phyloP scores from a whole-genome alignment of 2,888 invertebrate genomes.

The Falcaria lacertinaria region DNA sequence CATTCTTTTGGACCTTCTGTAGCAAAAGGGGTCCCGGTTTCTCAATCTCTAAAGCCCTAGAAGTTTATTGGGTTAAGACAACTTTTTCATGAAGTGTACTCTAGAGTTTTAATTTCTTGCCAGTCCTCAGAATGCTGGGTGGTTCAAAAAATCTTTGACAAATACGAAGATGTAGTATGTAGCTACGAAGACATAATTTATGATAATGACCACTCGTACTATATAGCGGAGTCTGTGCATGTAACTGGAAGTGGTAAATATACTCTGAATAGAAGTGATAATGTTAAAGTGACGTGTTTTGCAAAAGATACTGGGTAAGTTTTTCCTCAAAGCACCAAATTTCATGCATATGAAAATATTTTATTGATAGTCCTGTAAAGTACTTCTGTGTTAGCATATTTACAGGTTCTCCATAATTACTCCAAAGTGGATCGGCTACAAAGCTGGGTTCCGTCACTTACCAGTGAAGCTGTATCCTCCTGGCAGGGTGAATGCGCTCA shows the following conservation, averaged over 20 bases:
- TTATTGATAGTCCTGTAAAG: too few species aligned
- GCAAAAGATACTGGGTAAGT: conserved; percentile 29
- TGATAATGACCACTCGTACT: conserved; percentile 22
- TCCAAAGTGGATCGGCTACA: conserved; percentile 26
- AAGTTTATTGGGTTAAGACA: too few species aligned
- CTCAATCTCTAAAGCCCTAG: too few species aligned
- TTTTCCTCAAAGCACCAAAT: not conserved
- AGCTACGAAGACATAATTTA: conserved; percentile 36
- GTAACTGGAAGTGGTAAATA: conserved; percentile 80
- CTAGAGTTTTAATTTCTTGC: too few species aligned
- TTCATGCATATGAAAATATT: too few species aligned
- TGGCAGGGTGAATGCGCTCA: not conserved
- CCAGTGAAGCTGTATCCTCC: conserved; percentile 11
- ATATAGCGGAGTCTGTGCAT: conserved; percentile 14
- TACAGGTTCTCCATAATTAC: conserved; percentile 17
- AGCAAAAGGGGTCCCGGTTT: too few species aligned
- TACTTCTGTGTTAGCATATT: not conserved
- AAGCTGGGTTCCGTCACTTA: conserved; percentile 22
- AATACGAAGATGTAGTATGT: conserved; percentile 25
- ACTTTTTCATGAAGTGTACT: too few species aligned
- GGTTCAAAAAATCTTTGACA: conserved; percentile 16
- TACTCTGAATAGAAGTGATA: conserved; percentile 82
- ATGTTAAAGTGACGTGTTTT: conserved; percentile 82
- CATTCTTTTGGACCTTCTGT: too few species aligned
- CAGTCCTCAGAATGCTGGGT: conserved; percentile 2